Percentiles rank a stretch among this genome's conserved stretches.
Conservation (phyloP, 2,113 vertebrate species). For the Leuciscus idus region DNA sequence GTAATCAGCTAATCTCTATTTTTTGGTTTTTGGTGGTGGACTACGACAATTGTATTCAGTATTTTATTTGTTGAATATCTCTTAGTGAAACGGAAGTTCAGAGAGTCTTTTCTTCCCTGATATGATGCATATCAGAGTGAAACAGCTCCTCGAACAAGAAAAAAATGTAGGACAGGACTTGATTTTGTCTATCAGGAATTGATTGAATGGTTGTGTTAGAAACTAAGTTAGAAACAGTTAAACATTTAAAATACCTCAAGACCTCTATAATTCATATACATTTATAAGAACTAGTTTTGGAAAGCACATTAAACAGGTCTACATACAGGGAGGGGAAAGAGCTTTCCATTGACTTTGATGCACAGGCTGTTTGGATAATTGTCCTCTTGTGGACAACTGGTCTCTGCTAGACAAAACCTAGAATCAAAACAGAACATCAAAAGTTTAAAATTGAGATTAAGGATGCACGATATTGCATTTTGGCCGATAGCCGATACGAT, state of each 20-base stretch:
- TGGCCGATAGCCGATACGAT: too few relatives aligned
- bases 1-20: neutral
- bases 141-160: too few relatives aligned
- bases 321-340: constrained; percentile 94
- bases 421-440: constrained; percentile 16
- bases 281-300: neutral
- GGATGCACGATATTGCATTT: too few relatives aligned
- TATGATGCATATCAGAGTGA: too few relatives aligned
- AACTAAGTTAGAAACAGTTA: neutral
- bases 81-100: neutral
- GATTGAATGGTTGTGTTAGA: too few relatives aligned
- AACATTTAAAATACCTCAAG: neutral
- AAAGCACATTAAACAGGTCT: constrained; percentile 6
- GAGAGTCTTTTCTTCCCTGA: too few relatives aligned
- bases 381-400: constrained; percentile 96
- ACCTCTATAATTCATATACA: neutral
- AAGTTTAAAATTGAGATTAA: neutral
- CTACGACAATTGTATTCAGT: neutral
- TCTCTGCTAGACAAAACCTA: constrained; percentile 96
- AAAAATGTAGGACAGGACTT: too few relatives aligned
- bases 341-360: constrained; percentile 97
- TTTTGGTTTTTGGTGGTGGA: neutral
- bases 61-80: neutral
- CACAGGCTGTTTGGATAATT: constrained; percentile 95
- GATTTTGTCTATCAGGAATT: too few relatives aligned